phyloP scores from a whole-genome alignment of 2,113 vertebrate species.

The Myotis brandtii region DNA sequence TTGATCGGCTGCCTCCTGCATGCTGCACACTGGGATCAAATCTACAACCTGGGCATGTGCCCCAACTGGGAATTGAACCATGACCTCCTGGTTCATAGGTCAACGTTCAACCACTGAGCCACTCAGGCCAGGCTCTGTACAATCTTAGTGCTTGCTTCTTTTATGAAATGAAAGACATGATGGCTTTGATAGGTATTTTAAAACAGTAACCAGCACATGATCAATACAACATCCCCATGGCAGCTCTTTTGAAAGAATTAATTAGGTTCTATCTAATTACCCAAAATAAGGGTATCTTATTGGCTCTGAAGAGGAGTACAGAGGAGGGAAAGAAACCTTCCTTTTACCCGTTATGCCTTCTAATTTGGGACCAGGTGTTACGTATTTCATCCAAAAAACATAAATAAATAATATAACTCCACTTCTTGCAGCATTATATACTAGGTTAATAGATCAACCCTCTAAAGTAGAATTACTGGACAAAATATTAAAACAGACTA shows the following conservation, averaged over 20 bases:
- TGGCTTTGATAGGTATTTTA: not conserved
- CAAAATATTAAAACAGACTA: not conserved
- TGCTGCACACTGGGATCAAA: too few relatives aligned
- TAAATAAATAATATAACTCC: not conserved
- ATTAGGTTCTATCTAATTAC: slow-evolving; percentile 21
- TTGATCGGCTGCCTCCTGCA: too few relatives aligned
- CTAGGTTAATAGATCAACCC: not conserved
- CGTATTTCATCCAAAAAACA: not conserved
- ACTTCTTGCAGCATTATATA: not conserved
- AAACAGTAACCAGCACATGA: slow-evolving; percentile 11
- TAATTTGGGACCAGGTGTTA: not conserved
- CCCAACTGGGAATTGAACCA: too few relatives aligned
- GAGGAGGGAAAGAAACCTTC: not conserved
- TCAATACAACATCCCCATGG: not conserved
- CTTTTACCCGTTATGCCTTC: slow-evolving; percentile 5
- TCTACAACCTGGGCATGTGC: too few relatives aligned
- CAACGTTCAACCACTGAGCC: too few relatives aligned
- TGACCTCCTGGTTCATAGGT: too few relatives aligned
- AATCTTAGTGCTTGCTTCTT: not conserved
- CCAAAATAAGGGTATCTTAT: not conserved
- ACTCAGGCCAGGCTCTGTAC: too few relatives aligned
- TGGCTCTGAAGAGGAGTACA: not conserved
- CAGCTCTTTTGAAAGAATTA: slow-evolving; percentile 1
- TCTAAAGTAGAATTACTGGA: not conserved
- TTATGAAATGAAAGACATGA: not conserved